Percentiles rank a stretch among this genome's conserved stretches.
phyloP scores from a whole-genome alignment of 2,797 vertebrate genomes.

The Myotis myotis region DNA sequence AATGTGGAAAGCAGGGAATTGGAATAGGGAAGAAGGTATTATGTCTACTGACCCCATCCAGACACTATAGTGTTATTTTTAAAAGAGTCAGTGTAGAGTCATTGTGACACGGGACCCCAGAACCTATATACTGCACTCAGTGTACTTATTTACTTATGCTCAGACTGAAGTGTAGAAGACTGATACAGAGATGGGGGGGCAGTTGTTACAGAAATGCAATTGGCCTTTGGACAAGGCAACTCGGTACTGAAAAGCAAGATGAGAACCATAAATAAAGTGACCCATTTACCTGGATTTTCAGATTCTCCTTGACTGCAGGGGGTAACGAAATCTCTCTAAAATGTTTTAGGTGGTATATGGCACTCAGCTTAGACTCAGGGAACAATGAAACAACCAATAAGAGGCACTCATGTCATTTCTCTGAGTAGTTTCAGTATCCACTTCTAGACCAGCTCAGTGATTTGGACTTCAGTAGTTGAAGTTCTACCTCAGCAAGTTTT shows the following conservation, averaged over 20 bases:
- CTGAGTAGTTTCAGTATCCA: neutral
- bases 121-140: neutral
- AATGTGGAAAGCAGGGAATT: neutral
- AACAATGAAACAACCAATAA: neutral
- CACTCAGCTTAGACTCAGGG: neutral
- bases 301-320: neutral
- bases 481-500: neutral
- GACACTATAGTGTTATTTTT: slow-evolving; percentile 4
- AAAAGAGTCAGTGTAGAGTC: neutral
- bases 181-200: neutral
- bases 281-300: neutral
- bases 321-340: neutral
- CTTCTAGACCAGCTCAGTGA: neutral
- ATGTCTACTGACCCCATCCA: neutral
- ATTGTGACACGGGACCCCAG: neutral
- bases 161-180: neutral
- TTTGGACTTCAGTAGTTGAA: neutral
- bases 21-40: neutral
- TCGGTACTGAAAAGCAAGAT: neutral
- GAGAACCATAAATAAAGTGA: neutral
- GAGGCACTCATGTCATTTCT: neutral
- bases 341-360: neutral
- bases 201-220: neutral
- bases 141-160: neutral
- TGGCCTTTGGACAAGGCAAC: neutral